Conservation (phyloP, 2,888 invertebrate species). For the Blastobasis adustella region DNA sequence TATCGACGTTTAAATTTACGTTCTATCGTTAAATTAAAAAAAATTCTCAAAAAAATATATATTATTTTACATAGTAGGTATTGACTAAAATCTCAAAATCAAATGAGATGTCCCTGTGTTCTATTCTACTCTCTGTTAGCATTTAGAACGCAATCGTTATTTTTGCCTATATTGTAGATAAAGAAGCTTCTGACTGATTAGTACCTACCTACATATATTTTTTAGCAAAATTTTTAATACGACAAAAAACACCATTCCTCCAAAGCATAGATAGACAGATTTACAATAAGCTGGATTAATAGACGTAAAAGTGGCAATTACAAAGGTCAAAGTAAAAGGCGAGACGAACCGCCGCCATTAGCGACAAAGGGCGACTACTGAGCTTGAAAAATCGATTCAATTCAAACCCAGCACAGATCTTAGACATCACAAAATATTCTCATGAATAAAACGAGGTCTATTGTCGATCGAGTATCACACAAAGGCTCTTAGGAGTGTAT, state of each 20-base stretch:
- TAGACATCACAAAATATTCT: conserved; percentile 55
- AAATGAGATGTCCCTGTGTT: too few species aligned
- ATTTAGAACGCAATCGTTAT: too few species aligned
- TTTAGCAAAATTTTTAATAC: background rate
- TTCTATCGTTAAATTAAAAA: too few species aligned
- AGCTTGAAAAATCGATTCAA: conserved; percentile 73
- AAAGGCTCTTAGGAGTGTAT: conserved; percentile 66
- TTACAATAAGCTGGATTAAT: conserved; percentile 25
- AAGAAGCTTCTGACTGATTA: too few species aligned
- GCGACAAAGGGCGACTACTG: conserved; percentile 64
- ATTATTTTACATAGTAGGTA: too few species aligned
- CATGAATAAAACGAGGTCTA: conserved; percentile 50
- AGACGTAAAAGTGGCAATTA: conserved; percentile 46
- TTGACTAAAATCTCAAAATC: too few species aligned
- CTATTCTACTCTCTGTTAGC: too few species aligned
- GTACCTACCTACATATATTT: background rate
- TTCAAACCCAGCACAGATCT: conserved; percentile 45
- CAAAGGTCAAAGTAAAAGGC: conserved; percentile 40
- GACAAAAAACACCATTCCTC: background rate
- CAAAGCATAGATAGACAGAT: conserved; percentile 13
- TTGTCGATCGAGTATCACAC: conserved; percentile 52
- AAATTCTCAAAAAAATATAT: too few species aligned
- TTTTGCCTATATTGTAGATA: too few species aligned
- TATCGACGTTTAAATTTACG: too few species aligned
- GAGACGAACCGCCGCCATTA: conserved; percentile 45